Conservation (phyloP, 2,888 invertebrate genomes). For the Protonemura montana region DNA sequence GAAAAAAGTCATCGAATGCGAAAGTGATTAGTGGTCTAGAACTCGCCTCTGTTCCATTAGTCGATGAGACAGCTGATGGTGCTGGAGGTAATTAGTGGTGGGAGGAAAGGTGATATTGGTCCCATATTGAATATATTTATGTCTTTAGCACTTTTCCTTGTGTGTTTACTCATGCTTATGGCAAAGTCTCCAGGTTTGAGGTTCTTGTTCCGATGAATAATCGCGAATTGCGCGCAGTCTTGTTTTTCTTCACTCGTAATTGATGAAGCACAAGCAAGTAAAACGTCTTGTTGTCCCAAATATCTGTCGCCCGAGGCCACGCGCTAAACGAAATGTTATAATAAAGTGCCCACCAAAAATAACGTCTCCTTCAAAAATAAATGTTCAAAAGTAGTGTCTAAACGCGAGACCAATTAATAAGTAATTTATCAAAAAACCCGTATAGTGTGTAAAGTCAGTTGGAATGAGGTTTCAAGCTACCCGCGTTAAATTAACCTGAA, state of each 20-base stretch:
- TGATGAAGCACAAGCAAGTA: no score
- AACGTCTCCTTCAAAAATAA: conserved; percentile 26
- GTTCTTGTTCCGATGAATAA: no score
- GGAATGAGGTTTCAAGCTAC: conserved; percentile 31
- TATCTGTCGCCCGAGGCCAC: neutral
- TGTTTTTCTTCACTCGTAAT: no score
- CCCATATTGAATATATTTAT: no score
- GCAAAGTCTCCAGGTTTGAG: no score
- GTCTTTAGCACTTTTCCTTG: no score
- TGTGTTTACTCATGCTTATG: no score
- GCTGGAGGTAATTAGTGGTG: neutral
- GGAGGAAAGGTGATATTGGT: neutral
- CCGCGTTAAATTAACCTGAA: conserved; percentile 32
- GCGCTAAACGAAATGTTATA: neutral
- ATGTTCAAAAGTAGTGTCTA: neutral
- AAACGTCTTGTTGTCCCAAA: no score
- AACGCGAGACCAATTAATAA: conserved; percentile 33
- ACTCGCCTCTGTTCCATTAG: neutral
- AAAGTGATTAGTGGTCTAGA: neutral
- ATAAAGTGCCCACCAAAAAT: neutral
- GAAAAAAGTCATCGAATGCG: neutral
- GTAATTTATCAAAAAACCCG: conserved; percentile 32
- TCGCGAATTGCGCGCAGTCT: no score
- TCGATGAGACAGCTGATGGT: neutral
- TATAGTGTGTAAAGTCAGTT: neutral